phyloP scores from a whole-genome alignment of 2,797 vertebrate species.

The Poecilia picta region DNA sequence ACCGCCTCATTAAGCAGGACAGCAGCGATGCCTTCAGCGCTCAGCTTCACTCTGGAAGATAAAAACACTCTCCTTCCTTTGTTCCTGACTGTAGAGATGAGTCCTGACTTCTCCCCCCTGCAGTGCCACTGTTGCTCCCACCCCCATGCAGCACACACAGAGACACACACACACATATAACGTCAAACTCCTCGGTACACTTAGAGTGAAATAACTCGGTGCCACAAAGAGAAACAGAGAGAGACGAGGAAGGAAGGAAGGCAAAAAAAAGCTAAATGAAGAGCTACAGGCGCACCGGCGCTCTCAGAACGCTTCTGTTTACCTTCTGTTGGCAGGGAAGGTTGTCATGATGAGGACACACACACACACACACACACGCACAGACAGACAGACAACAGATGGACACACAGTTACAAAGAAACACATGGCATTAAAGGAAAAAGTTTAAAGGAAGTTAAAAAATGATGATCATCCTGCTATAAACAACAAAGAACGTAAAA shows the following conservation, averaged over 20 bases:
- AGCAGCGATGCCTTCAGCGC: conserved; percentile 42
- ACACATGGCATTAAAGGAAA: conserved; percentile 64
- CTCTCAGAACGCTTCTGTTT: conserved; percentile 69
- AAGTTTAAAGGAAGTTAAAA: conserved; percentile 33
- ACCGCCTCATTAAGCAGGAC: conserved; percentile 48
- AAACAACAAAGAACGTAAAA: conserved; percentile 5
- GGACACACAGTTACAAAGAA: conserved; percentile 71
- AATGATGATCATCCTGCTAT: conserved; percentile 36
- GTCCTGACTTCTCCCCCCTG: conserved; percentile 17
- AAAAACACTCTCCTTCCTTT: conserved; percentile 41
- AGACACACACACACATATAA: conserved; percentile 7
- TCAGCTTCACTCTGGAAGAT: conserved; percentile 38
- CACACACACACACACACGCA: conserved; percentile 80
- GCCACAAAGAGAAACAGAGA: conserved; percentile 18
- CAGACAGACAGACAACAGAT: conserved; percentile 70
- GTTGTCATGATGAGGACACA: conserved; percentile 83
- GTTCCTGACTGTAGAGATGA: conserved; percentile 18
- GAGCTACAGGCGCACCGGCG: conserved; percentile 56
- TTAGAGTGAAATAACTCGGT: conserved; percentile 41
- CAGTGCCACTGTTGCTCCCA: conserved; percentile 46
- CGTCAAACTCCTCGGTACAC: conserved; percentile 46
- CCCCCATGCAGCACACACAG: conserved; percentile 52
- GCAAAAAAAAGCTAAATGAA: conserved; percentile 35
- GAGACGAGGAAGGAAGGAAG: conserved; percentile 24
- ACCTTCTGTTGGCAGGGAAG: conserved; percentile 83